Conservation (phyloP, 2,797 vertebrate genomes). For the Hypotaenidia okinawae region DNA sequence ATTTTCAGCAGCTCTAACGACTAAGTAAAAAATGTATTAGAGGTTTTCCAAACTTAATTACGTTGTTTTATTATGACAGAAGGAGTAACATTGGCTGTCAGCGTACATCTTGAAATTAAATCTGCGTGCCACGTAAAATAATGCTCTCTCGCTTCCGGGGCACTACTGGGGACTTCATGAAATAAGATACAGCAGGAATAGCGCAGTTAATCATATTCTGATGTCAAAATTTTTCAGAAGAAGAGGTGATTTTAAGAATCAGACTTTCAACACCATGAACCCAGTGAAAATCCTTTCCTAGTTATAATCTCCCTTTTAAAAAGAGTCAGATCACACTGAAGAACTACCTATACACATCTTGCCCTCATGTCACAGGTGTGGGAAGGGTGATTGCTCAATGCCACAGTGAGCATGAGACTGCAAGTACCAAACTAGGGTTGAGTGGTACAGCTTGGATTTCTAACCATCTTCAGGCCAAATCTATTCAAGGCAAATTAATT, state of each 20-base stretch:
- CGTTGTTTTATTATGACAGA: background rate
- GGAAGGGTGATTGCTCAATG: background rate
- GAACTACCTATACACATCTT: background rate
- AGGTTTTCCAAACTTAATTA: background rate
- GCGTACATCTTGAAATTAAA: background rate
- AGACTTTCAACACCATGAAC: background rate
- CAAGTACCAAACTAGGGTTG: fast-evolving
- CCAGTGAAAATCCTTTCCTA: background rate
- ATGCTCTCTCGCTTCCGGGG: background rate
- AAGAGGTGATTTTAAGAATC: background rate
- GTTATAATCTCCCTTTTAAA: background rate
- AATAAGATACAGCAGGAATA: background rate
- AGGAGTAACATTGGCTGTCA: background rate
- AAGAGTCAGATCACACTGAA: background rate
- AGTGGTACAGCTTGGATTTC: background rate
- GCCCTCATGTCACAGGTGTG: no score
- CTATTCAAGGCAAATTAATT: background rate
- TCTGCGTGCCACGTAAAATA: background rate
- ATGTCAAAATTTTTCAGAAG: background rate
- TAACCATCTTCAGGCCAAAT: background rate
- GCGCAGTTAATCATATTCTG: background rate
- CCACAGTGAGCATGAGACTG: background rate
- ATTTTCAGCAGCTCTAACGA: background rate
- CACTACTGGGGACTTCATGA: background rate
- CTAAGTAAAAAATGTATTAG: background rate